These are phyloP conservation scores for Siniperca knerii DNA, from an alignment of 2,113 vertebrate genomes.

Conservation along the genomic window DNA sequence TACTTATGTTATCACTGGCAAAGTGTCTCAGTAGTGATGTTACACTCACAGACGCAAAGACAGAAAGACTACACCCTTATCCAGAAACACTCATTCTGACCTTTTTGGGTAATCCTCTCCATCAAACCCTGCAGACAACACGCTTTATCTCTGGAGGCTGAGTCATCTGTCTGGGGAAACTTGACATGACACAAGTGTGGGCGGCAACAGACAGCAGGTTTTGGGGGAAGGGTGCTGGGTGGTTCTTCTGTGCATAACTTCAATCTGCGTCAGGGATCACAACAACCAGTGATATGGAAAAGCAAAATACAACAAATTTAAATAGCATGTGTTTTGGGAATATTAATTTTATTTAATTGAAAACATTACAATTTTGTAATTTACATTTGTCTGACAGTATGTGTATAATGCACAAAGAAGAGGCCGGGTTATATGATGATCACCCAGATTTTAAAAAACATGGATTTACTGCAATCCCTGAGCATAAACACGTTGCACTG, in stretches of 20 bases:
- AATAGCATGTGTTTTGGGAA: not conserved
- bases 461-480: not conserved
- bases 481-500: not conserved
- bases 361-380: not conserved
- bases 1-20: not conserved
- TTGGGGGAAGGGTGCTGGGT: not conserved
- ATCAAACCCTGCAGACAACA: slow-evolving; percentile 13
- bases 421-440: not conserved
- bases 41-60: not conserved
- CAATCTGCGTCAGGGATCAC: not conserved
- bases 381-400: not conserved
- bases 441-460: not conserved
- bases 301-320: not conserved
- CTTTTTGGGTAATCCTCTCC: slow-evolving; percentile 25
- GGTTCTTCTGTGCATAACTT: slow-evolving; percentile 11
- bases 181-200: not conserved
- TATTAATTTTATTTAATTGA: not conserved
- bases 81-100: not conserved
- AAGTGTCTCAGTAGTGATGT: not conserved
- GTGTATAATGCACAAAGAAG: not conserved
- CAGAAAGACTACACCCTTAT: not conserved
- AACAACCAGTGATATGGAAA: not conserved
- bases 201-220: not conserved
- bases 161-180: slow-evolving; percentile 27
- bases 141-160: slow-evolving; percentile 24